Evolutionary conservation across 2,113 vertebrate genomes (phyloP).

Genomic region (Okapia johnstoni): DNA sequence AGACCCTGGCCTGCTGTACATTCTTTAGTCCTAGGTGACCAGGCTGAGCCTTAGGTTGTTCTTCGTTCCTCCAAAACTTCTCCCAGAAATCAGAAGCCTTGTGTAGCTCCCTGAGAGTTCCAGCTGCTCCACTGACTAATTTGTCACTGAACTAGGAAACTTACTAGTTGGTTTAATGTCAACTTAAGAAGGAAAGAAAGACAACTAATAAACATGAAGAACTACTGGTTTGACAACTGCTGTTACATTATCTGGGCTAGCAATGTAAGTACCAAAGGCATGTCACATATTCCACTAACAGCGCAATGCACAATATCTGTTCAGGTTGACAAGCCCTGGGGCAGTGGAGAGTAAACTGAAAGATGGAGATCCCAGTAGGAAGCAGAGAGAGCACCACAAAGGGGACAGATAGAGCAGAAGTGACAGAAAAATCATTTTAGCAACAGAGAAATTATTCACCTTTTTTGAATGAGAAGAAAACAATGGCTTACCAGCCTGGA

Average conservation of each 20-base stretch:
- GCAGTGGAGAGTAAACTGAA: constrained; percentile 55
- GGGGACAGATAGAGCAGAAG: constrained; percentile 43
- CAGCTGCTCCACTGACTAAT: constrained; percentile 15
- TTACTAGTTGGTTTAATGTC: constrained; percentile 45
- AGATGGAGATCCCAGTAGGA: constrained; percentile 45
- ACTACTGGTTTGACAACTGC: constrained; percentile 14
- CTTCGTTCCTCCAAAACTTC: not conserved
- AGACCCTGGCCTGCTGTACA: not conserved
- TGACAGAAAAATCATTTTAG: constrained; percentile 52
- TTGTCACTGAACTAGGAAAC: constrained; percentile 7
- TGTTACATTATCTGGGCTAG: constrained; percentile 45
- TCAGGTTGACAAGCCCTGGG: constrained; percentile 63
- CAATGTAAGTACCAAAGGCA: constrained; percentile 60
- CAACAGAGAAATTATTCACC: constrained; percentile 10
- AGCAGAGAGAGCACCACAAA: constrained; percentile 32
- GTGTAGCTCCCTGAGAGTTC: not conserved
- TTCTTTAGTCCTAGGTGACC: not conserved
- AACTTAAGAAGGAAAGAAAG: constrained; percentile 37
- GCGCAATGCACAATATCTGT: constrained; percentile 38
- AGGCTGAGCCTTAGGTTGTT: not conserved
- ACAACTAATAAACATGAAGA: constrained; percentile 51
- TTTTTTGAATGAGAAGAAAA: constrained; percentile 51
- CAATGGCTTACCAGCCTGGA: constrained; percentile 12
- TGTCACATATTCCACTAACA: constrained; percentile 33
- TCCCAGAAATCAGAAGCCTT: not conserved